A percentile compares a stretch with the other conserved stretches of the same genome.
phyloP scores from a whole-genome alignment of 2,113 vertebrate species.

The Sminthopsis crassicaudata region DNA sequence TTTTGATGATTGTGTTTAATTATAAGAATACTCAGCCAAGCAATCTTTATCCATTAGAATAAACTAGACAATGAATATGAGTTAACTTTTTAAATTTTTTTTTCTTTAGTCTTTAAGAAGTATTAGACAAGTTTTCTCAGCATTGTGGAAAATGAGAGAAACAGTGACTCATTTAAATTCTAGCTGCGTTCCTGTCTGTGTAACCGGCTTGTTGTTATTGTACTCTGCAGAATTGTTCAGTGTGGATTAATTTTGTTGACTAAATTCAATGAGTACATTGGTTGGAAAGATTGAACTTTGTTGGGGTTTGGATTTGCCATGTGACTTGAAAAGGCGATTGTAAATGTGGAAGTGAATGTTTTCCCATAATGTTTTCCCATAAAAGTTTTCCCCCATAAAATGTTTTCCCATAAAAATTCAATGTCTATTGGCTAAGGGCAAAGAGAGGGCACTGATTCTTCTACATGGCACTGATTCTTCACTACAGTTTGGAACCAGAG shows the following conservation, averaged over 20 bases:
- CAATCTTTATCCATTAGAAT: slow-evolving; percentile 19
- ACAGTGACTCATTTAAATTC: slow-evolving; percentile 78
- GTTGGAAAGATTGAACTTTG: slow-evolving; percentile 69
- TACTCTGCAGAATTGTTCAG: slow-evolving; percentile 77
- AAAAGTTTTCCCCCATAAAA: slow-evolving; percentile 35
- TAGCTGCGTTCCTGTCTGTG: slow-evolving; percentile 68
- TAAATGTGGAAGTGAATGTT: slow-evolving; percentile 47
- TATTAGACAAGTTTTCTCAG: slow-evolving; percentile 67
- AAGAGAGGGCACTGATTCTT: slow-evolving; percentile 69
- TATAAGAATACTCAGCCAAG: slow-evolving; percentile 37
- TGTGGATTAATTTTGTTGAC: slow-evolving; percentile 81
- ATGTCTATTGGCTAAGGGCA: slow-evolving; percentile 64
- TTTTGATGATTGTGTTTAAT: slow-evolving; percentile 69
- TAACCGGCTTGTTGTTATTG: slow-evolving; percentile 76
- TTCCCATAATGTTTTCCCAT: slow-evolving; percentile 44
- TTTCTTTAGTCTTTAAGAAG: slow-evolving; percentile 60
- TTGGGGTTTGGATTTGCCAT: slow-evolving; percentile 67
- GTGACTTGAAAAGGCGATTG: slow-evolving; percentile 60
- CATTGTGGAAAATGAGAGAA: slow-evolving; percentile 62
- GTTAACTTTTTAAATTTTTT: slow-evolving; percentile 45
- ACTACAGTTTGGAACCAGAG: slow-evolving; percentile 58
- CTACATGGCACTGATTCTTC: slow-evolving; percentile 67
- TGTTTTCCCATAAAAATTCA: slow-evolving; percentile 62
- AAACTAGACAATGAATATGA: slow-evolving; percentile 49
- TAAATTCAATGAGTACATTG: slow-evolving; percentile 65